Evolutionary conservation across 2,797 vertebrate species (phyloP), one percentile per base, ranked within the genome.

Genomic region (Semotilus atromaculatus): DNA sequence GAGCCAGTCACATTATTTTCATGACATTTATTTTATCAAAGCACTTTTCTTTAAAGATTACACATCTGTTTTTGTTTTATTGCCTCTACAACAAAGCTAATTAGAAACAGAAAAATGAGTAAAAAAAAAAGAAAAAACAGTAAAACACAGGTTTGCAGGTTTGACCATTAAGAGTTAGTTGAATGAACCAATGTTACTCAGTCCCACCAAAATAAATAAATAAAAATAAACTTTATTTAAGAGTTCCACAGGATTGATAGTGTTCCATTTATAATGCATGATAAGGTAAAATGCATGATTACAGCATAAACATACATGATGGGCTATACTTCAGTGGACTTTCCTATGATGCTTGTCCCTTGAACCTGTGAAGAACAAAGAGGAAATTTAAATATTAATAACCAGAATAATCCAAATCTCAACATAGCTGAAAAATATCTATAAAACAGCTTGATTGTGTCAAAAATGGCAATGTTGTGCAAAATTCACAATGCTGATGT

Each of bases 271-370:
- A 80, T 38, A 55, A 64, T 36, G 45, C 21, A 67, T 53, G 43
- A 67, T 53, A 38, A 53, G 10, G 66, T 45, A 34, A 45, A 71
- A 77, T 18, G n/a, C 10, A 58, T 55, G 36, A 58, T 77, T 77
- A 67, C 89, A 80, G 80, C 21, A 80, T 31, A 70, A 66, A 89
- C 36, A 80, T 55, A 31, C 29, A 82, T 68, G 48, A 84, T 21
- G 68, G 7, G 21, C 94, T 90, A 96, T 80, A 96, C 95, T 82
- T 95, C 95, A 64, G 95, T 95, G 84, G 94, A 94, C 85, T 93
- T 95, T 85, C 90, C 92, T 53, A 85, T 85, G 80, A 53, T 60
- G 5, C 67, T 81, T 74, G 83, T 90, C 78, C 21, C 78, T 74
- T 92, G 88, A 88, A 86, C 88, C 93, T 95, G 89, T 31, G 36